phyloP scores from a whole-genome alignment of 2,888 invertebrate genomes.

The Fragum whitleyi region DNA sequence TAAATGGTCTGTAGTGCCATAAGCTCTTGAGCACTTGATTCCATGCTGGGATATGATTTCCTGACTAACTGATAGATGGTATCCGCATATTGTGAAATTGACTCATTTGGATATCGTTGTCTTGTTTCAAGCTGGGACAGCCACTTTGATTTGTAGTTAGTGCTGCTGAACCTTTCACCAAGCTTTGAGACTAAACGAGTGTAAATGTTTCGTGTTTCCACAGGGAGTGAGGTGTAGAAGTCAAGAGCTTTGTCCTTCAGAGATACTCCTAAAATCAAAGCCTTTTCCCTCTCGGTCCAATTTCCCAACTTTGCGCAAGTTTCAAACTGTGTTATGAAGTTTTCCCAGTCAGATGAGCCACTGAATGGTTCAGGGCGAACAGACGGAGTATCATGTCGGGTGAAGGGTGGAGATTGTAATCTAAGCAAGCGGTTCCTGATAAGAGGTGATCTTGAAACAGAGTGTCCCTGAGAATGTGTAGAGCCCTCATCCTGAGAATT shows the following conservation, averaged over 20 bases:
- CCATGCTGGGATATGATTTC: conserved; percentile 1
- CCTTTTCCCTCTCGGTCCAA: background rate
- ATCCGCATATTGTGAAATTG: background rate
- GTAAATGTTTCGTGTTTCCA: background rate
- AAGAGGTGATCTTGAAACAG: background rate
- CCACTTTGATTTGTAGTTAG: background rate
- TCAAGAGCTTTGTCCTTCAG: background rate
- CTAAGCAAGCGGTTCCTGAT: background rate
- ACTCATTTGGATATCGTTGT: background rate
- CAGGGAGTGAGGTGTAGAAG: background rate
- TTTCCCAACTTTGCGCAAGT: background rate
- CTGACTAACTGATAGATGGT: background rate
- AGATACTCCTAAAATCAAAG: background rate
- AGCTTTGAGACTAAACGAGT: background rate
- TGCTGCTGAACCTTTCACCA: background rate
- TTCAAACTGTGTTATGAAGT: conserved; percentile 19
- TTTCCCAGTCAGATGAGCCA: background rate
- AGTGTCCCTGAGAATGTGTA: background rate
- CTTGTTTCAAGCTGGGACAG: background rate
- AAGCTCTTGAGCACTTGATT: conserved; percentile 2
- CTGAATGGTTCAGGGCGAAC: background rate
- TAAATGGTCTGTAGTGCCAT: background rate
- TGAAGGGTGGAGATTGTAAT: background rate
- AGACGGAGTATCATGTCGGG: background rate
- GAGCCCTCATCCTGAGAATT: background rate